phyloP scores from a whole-genome alignment of 2,797 vertebrate species.

The Coregonus ussuriensis region DNA sequence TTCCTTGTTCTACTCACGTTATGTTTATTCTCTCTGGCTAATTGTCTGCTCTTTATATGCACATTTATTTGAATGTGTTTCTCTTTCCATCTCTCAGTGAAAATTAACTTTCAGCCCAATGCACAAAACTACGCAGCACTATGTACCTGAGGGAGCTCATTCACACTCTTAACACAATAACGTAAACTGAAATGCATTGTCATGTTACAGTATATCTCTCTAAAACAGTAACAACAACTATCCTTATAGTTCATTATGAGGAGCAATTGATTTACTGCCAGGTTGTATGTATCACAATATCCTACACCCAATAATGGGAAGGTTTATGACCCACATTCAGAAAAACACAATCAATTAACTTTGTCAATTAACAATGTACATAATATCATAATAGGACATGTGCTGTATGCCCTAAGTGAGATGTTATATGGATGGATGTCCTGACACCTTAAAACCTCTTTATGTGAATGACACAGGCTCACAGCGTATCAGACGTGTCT shows the following conservation, averaged over 20 bases:
- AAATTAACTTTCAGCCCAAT: not conserved
- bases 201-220: not conserved
- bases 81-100: not conserved
- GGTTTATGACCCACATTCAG: not conserved
- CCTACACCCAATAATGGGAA: not conserved
- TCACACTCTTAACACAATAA: not conserved
- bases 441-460: not conserved
- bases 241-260: not conserved
- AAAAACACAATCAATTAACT: not conserved
- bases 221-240: not conserved
- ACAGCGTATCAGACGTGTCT: conserved; percentile 18
- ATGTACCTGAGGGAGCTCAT: not conserved
- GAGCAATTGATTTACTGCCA: not conserved
- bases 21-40: conserved; percentile 13
- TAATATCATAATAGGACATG: not conserved
- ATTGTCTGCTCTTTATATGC: conserved; percentile 25
- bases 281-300: not conserved
- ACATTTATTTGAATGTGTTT: conserved; percentile 22
- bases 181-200: not conserved
- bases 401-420: not conserved
- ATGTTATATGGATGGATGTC: not conserved
- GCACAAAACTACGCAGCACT: not conserved
- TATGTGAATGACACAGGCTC: conserved; percentile 20
- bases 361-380: not conserved
- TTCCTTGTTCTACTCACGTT: conserved; percentile 22